A percentile compares a stretch with the other conserved stretches of the same genome.
Evolutionary conservation across 2,888 invertebrate species (phyloP).

Genomic region (Germaria angustata): DNA sequence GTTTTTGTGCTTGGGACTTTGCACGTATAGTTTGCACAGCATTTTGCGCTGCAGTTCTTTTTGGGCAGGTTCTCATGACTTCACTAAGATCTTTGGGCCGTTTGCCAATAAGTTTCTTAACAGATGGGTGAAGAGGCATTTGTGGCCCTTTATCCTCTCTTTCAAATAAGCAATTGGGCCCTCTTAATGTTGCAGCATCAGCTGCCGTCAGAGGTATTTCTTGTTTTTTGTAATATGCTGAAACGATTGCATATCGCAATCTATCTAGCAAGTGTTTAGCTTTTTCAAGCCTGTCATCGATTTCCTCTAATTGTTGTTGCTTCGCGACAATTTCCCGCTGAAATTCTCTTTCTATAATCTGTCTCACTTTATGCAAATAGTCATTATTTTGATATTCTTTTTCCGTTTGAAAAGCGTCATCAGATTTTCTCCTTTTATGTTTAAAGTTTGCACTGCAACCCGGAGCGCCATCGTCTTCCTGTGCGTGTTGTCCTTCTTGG

Average conservation of each 20-base stretch:
- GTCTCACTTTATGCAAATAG: constrained; percentile 80
- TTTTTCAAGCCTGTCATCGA: constrained; percentile 84
- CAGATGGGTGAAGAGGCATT: constrained; percentile 86
- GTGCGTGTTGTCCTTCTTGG: constrained; percentile 3
- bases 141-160: constrained; percentile 78
- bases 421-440: constrained; percentile 20
- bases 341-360: constrained; percentile 87
- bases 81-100: constrained; percentile 81
- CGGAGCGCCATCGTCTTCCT: constrained; percentile 24
- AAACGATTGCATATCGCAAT: constrained; percentile 82
- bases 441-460: constrained; percentile 19
- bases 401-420: neutral
- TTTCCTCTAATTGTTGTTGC: constrained; percentile 86
- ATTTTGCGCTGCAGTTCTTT: constrained; percentile 81
- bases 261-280: constrained; percentile 83
- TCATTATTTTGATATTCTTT: neutral
- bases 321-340: constrained; percentile 85
- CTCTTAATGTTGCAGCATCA: constrained; percentile 75
- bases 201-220: constrained; percentile 80
- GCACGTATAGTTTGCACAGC: constrained; percentile 76
- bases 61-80: constrained; percentile 80
- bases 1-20: constrained; percentile 73
- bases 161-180: constrained; percentile 71
- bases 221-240: constrained; percentile 83
- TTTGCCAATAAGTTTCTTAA: constrained; percentile 86